A percentile compares a stretch with the other conserved stretches of the same genome.
These are phyloP conservation scores for Palythoa grandiflora DNA, from an alignment of 92 coral and sea anemone genomes.

Conservation along the genomic window DNA sequence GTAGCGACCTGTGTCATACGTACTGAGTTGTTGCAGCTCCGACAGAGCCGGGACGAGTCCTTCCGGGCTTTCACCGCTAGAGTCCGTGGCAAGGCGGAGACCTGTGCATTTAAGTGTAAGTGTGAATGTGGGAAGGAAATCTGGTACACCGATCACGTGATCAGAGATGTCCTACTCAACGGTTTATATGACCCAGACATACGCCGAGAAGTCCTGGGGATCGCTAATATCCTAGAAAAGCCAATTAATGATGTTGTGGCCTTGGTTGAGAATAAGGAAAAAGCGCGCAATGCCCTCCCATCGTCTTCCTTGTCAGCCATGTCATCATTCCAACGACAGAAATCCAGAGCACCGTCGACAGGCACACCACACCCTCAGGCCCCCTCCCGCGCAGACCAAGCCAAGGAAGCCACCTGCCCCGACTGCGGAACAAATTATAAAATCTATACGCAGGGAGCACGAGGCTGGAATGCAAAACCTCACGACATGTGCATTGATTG, in stretches of 20 bases:
- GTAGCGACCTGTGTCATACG: conserved; percentile 76
- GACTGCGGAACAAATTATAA: conserved; percentile 55
- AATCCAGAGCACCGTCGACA: not conserved
- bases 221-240: conserved; percentile 37
- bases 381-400: conserved; percentile 42
- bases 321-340: conserved; percentile 58
- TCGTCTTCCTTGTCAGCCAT: conserved; percentile 59
- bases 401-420: conserved; percentile 56
- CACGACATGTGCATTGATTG: conserved; percentile 65
- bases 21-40: conserved; percentile 66
- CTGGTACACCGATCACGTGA: conserved; percentile 62
- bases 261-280: conserved; percentile 71
- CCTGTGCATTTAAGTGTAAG: conserved; percentile 58
- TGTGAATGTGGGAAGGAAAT: conserved; percentile 51
- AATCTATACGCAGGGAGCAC: conserved; percentile 72
- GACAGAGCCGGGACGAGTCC: conserved; percentile 65
- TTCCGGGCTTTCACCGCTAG: conserved; percentile 72
- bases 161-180: conserved; percentile 62
- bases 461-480: conserved; percentile 67
- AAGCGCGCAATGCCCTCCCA: conserved; percentile 79
- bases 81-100: conserved; percentile 74
- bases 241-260: conserved; percentile 72
- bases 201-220: conserved; percentile 66
- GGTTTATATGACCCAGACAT: conserved; percentile 66
- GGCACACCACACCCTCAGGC: not conserved